Evolutionary conservation across 2,113 vertebrate genomes (phyloP).

Genomic region (Acinonyx jubatus): DNA sequence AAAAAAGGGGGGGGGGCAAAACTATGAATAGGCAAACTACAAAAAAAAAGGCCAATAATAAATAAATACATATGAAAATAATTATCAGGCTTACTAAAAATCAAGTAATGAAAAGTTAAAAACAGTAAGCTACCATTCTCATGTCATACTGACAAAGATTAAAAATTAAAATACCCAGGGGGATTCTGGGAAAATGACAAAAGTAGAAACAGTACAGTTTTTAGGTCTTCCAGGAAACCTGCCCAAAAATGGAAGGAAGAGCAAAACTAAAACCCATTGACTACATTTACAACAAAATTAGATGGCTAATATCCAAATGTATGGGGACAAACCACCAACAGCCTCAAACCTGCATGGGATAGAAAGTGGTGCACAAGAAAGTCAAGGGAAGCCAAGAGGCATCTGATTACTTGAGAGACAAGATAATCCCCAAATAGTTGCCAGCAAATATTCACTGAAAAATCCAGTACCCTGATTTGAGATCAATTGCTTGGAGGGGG

Average conservation of each 20-base stretch:
- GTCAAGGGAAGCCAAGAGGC: neutral
- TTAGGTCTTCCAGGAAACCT: neutral
- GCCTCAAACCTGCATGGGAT: neutral
- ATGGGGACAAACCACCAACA: neutral
- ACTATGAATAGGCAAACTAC: neutral
- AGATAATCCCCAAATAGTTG: neutral
- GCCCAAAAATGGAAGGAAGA: neutral
- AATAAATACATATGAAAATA: neutral
- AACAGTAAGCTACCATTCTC: neutral
- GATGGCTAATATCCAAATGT: neutral
- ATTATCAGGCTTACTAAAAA: neutral
- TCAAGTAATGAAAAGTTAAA: neutral
- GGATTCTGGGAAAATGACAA: neutral
- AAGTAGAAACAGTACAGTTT: neutral
- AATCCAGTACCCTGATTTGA: neutral
- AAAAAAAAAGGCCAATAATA: neutral
- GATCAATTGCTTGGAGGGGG: neutral
- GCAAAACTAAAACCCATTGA: neutral
- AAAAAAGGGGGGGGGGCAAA: neutral
- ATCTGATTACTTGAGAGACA: neutral
- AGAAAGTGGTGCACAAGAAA: neutral
- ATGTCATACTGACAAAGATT: neutral
- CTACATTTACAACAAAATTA: neutral
- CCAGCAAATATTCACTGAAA: neutral
- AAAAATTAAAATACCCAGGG: neutral